Percentiles rank a stretch among this genome's conserved stretches.
Evolutionary conservation across 2,888 invertebrate genomes (phyloP).

Genomic region (Mantis religiosa): DNA sequence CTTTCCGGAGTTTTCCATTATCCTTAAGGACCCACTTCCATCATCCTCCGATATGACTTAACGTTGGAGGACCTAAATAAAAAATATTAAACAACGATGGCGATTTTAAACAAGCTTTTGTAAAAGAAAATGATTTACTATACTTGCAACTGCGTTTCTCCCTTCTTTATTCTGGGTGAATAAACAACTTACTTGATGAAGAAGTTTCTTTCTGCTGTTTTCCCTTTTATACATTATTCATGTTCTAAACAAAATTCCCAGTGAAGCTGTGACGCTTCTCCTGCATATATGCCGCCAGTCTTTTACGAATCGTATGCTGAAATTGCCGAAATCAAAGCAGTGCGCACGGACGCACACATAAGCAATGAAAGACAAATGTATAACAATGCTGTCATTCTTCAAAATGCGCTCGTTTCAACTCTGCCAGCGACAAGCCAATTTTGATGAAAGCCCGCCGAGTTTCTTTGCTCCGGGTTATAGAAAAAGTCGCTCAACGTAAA

Average conservation of each 20-base stretch:
- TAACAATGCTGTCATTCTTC: neutral
- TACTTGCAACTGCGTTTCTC: too few relatives aligned
- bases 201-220: neutral
- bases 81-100: too few relatives aligned
- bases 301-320: neutral
- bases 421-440: neutral
- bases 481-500: too few relatives aligned
- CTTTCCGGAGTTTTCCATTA: too few relatives aligned
- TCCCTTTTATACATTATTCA: neutral
- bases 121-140: too few relatives aligned
- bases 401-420: neutral
- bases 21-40: too few relatives aligned
- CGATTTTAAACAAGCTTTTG: too few relatives aligned
- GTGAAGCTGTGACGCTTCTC: neutral
- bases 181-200: neutral
- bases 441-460: neutral
- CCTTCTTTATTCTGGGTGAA: neutral
- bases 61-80: too few relatives aligned
- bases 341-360: too few relatives aligned
- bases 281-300: neutral
- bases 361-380: too few relatives aligned
- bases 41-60: too few relatives aligned
- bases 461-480: too few relatives aligned
- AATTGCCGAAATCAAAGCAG: neutral
- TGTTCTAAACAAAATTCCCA: neutral